These are phyloP conservation scores for Drosophila sturtevanti DNA, from an alignment of 1,140 invertebrate genomes.

Conservation along the genomic window DNA sequence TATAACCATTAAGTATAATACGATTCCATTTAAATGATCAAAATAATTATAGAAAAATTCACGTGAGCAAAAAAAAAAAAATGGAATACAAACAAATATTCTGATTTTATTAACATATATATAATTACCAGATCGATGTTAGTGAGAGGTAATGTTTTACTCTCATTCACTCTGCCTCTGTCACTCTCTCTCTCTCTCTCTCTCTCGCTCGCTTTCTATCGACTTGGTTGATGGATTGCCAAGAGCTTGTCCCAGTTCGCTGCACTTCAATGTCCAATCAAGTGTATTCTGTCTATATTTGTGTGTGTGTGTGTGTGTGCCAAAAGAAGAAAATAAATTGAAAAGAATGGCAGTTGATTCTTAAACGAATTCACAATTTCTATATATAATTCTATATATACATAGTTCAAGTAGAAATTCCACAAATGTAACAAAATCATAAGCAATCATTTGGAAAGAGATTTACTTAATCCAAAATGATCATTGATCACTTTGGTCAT, in stretches of 20 bases:
- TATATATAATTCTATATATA: background rate
- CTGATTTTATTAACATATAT: background rate
- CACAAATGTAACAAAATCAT: too few species aligned
- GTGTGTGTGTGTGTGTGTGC: background rate
- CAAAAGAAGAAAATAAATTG: background rate
- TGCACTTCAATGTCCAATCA: conserved; percentile 67
- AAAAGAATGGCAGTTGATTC: background rate
- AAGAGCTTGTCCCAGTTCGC: conserved; percentile 52
- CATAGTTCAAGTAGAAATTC: background rate
- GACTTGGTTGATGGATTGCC: conserved; percentile 14
- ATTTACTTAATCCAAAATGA: too few species aligned
- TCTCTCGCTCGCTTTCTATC: too few species aligned
- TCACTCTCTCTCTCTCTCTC: too few species aligned
- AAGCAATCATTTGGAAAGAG: too few species aligned
- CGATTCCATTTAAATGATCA: conserved; percentile 24
- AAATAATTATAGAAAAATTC: background rate
- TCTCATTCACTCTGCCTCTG: too few species aligned
- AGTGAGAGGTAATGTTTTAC: conserved; percentile 33
- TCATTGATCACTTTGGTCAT: too few species aligned
- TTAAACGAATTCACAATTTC: background rate
- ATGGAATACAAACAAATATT: too few species aligned
- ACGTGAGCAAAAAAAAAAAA: background rate
- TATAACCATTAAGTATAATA: conserved; percentile 45
- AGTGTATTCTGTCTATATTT: conserved; percentile 31
- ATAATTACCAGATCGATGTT: conserved; percentile 13